Conservation (phyloP, 2,888 invertebrate genomes). For the Siphonodentalium dalli region DNA sequence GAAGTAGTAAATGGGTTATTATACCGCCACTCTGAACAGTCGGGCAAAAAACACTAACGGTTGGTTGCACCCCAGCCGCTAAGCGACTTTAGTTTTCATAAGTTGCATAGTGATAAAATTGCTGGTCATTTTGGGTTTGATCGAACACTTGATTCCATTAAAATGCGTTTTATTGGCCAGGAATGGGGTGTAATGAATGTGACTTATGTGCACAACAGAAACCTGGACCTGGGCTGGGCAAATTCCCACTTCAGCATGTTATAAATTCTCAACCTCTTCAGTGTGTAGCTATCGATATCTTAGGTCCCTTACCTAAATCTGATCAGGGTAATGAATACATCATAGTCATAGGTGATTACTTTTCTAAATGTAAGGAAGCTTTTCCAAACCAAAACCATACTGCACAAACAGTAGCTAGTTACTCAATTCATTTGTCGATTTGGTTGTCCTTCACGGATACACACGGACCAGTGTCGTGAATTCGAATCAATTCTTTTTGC, state of each 20-base stretch:
- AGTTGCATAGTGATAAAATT: neutral
- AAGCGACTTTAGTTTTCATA: neutral
- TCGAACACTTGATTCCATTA: neutral
- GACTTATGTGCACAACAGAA: constrained; percentile 4
- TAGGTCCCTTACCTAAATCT: constrained; percentile 1
- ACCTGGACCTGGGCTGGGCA: neutral
- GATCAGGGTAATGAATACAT: too few relatives aligned
- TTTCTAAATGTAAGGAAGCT: too few relatives aligned
- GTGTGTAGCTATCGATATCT: constrained; percentile 3
- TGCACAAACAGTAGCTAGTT: too few relatives aligned
- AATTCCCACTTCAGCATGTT: neutral
- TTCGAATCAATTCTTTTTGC: too few relatives aligned
- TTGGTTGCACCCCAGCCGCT: neutral
- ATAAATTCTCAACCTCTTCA: neutral
- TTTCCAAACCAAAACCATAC: too few relatives aligned
- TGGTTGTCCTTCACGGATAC: too few relatives aligned
- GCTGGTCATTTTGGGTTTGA: neutral
- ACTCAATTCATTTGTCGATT: too few relatives aligned
- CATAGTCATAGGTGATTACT: too few relatives aligned
- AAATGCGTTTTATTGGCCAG: neutral
- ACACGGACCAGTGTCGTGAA: too few relatives aligned
- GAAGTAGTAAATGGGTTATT: neutral
- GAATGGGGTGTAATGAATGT: neutral
- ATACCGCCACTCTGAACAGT: neutral
- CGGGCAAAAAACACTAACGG: neutral